Evolutionary conservation across 2,797 vertebrate genomes (phyloP).

Genomic region (Poecilia wingei): DNA sequence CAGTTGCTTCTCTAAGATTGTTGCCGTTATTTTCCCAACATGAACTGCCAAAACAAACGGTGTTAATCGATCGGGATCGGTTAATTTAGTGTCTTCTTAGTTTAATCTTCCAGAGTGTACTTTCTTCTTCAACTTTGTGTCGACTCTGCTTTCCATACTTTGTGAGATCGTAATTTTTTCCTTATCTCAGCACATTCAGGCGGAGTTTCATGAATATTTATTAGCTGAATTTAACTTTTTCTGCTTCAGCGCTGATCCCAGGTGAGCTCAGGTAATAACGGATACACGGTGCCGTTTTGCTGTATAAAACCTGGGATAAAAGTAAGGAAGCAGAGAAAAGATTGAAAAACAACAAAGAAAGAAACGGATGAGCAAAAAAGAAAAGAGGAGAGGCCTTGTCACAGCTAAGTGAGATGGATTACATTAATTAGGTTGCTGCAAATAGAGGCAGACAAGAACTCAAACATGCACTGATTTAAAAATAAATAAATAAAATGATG

Average conservation of each 20-base stretch:
- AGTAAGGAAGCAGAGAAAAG: not conserved
- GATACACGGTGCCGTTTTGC: not conserved
- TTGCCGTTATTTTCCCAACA: not conserved
- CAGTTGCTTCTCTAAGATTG: not conserved
- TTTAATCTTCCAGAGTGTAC: not conserved
- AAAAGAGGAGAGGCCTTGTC: slow-evolving; percentile 37
- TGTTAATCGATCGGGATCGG: not conserved
- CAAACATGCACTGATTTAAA: slow-evolving; percentile 14
- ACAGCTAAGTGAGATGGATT: slow-evolving; percentile 65
- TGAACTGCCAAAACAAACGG: not conserved
- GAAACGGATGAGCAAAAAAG: slow-evolving; percentile 4
- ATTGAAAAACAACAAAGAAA: not conserved
- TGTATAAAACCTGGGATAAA: not conserved
- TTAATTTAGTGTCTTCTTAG: not conserved
- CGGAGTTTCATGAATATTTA: not conserved
- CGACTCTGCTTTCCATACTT: not conserved
- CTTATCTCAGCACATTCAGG: not conserved
- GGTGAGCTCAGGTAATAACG: slow-evolving; percentile 10
- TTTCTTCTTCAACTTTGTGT: not conserved
- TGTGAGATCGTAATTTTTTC: not conserved
- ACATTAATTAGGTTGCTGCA: slow-evolving; percentile 70
- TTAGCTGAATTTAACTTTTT: not conserved
- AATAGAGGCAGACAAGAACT: slow-evolving; percentile 47
- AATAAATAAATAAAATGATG: not conserved
- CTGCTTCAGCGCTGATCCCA: not conserved